Evolutionary conservation across 1,140 invertebrate genomes (phyloP).

Genomic region (Eupeodes corollae): DNA sequence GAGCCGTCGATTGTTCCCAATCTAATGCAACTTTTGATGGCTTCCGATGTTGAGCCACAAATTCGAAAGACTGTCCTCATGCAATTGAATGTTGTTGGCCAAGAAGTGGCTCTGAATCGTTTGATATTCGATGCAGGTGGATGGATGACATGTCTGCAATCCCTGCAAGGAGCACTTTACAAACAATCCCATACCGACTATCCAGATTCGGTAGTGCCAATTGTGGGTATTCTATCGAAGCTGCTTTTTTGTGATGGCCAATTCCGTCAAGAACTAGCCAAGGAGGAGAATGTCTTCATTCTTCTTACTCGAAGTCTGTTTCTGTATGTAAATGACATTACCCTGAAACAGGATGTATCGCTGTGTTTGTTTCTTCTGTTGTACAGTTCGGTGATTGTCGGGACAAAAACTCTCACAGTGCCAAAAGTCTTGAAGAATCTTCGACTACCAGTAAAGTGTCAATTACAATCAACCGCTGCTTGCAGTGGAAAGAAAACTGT

Average conservation of each 20-base stretch:
- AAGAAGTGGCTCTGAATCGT: constrained; percentile 16
- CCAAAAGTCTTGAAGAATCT: constrained; percentile 10
- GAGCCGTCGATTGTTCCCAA: constrained; percentile 3
- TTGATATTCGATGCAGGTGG: constrained; percentile 6
- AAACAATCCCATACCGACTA: constrained; percentile 7
- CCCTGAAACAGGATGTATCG: constrained; percentile 12
- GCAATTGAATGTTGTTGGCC: constrained; percentile 27
- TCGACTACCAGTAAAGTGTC: constrained; percentile 15
- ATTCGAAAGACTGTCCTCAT: constrained; percentile 24
- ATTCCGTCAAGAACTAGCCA: constrained; percentile 11
- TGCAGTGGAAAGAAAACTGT: constrained; percentile 1
- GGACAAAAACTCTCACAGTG: constrained; percentile 5
- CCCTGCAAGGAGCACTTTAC: constrained; percentile 10
- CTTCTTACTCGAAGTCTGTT: constrained; percentile 18
- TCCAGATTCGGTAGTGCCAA: constrained; percentile 14
- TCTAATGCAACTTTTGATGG: constrained; percentile 16
- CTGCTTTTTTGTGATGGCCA: constrained; percentile 11
- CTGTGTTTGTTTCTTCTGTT: constrained; percentile 22
- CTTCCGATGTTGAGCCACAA: constrained; percentile 14
- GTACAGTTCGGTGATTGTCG: constrained; percentile 11
- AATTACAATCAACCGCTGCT: background rate
- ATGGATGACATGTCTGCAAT: constrained; percentile 7
- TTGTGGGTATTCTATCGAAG: constrained; percentile 19
- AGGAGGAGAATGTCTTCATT: constrained; percentile 11
- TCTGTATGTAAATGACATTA: constrained; percentile 8